Evolutionary conservation across 1,140 invertebrate species (phyloP).

Genomic region (Orussus abietinus): DNA sequence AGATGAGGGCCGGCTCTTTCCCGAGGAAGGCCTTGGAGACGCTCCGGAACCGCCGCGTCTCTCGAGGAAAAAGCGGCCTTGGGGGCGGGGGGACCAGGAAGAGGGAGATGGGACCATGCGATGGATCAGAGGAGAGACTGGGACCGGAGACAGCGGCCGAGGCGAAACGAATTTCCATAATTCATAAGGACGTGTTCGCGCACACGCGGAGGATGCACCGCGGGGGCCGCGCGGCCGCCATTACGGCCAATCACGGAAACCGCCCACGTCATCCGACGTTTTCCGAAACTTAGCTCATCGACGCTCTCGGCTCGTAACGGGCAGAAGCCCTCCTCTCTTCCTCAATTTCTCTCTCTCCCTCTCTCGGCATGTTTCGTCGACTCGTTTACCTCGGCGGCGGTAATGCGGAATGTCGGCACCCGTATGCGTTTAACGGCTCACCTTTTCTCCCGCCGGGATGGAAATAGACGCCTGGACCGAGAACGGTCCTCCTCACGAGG

Average conservation of each 20-base stretch:
- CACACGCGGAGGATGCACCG: neutral
- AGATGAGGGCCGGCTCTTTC: constrained; percentile 3
- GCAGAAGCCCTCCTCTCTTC: too few relatives aligned
- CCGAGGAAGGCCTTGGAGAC: neutral
- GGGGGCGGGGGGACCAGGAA: constrained; percentile 3
- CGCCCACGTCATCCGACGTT: constrained; percentile 8
- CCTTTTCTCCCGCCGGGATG: too few relatives aligned
- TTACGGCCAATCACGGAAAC: constrained; percentile 3
- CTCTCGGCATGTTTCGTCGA: too few relatives aligned
- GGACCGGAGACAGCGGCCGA: constrained; percentile 14
- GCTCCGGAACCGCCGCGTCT: too few relatives aligned
- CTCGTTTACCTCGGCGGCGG: too few relatives aligned
- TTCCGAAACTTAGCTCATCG: constrained; percentile 4
- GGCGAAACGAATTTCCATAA: constrained; percentile 28
- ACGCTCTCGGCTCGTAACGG: too few relatives aligned
- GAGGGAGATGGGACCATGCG: neutral
- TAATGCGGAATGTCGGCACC: too few relatives aligned
- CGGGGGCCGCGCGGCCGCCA: neutral
- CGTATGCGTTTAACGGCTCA: too few relatives aligned
- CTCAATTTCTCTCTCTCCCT: too few relatives aligned
- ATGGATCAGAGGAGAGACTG: constrained; percentile 8
- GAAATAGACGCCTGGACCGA: too few relatives aligned
- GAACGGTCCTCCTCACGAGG: too few relatives aligned
- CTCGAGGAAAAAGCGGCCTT: constrained; percentile 4
- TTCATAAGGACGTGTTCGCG: constrained; percentile 18